Percentiles rank a stretch among this genome's conserved stretches.
phyloP scores from a whole-genome alignment of 1,140 invertebrate genomes.

The Belonocnema kinseyi region DNA sequence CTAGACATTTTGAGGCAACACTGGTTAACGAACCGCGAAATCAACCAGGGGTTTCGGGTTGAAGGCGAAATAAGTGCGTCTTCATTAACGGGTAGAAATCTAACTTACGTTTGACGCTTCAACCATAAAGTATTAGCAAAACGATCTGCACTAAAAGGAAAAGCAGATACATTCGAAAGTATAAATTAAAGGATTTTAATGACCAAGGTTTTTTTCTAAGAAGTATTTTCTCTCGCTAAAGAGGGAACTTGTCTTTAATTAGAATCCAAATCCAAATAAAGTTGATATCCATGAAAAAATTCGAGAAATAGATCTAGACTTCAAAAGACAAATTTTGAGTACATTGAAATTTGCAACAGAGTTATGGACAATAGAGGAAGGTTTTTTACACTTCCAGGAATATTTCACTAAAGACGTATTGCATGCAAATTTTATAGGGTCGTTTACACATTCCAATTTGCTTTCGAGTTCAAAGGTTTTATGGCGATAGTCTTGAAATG shows the following conservation, averaged over 20 bases:
- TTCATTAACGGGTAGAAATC: neutral
- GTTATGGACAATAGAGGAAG: neutral
- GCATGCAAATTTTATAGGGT: constrained; percentile 26
- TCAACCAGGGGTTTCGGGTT: neutral
- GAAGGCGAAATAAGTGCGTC: neutral
- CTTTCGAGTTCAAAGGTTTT: constrained; percentile 15
- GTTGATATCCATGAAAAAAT: too few relatives aligned
- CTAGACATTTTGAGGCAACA: constrained; percentile 20
- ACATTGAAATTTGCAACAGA: neutral
- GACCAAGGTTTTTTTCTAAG: too few relatives aligned
- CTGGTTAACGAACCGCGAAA: constrained; percentile 18
- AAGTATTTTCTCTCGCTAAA: too few relatives aligned
- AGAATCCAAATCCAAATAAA: too few relatives aligned
- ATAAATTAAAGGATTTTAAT: too few relatives aligned
- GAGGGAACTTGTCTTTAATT: too few relatives aligned
- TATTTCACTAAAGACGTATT: constrained; percentile 9
- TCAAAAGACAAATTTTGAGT: neutral
- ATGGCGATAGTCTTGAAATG: constrained; percentile 17
- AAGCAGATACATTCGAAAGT: too few relatives aligned
- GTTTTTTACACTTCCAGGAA: neutral
- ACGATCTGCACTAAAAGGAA: neutral
- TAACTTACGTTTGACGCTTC: neutral
- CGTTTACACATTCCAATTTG: constrained; percentile 27
- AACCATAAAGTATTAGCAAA: neutral
- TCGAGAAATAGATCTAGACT: neutral